These are phyloP conservation scores for Pogonophryne albipinna DNA, from an alignment of 2,797 vertebrate species.

Conservation along the genomic window DNA sequence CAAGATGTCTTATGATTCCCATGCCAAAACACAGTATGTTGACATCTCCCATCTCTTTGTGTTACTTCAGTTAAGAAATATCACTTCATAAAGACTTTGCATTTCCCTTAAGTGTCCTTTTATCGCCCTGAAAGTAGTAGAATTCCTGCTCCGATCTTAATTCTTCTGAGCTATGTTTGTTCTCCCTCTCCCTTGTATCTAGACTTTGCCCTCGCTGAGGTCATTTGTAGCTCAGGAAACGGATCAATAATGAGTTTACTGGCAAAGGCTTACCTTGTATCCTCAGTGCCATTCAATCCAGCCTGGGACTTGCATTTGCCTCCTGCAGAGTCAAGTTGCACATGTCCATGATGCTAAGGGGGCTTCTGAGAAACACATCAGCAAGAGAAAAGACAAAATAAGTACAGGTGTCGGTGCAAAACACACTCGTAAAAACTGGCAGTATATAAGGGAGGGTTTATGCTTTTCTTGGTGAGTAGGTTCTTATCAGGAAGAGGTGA, in stretches of 20 bases:
- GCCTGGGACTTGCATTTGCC: slow-evolving; percentile 73
- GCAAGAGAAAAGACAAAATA: slow-evolving; percentile 11
- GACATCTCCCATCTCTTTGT: background rate
- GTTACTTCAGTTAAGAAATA: background rate
- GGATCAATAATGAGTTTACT: slow-evolving; percentile 80
- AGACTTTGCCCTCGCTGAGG: slow-evolving; percentile 66
- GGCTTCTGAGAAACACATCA: slow-evolving; percentile 52
- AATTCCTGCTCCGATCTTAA: background rate
- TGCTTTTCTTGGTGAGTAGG: background rate
- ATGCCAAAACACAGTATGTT: background rate
- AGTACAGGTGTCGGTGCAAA: slow-evolving; percentile 3
- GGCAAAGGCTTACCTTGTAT: slow-evolving; percentile 84
- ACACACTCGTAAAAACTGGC: background rate
- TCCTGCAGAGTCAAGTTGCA: slow-evolving; percentile 71
- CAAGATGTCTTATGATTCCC: background rate
- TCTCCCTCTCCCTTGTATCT: background rate
- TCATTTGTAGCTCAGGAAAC: slow-evolving; percentile 67
- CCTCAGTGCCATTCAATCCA: slow-evolving; percentile 85
- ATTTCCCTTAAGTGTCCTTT: background rate
- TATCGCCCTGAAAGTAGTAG: background rate
- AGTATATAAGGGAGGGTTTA: background rate
- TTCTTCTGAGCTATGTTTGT: slow-evolving; percentile 13
- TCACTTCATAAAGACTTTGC: background rate
- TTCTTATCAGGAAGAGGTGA: too few relatives aligned
- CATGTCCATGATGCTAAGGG: slow-evolving; percentile 60